Conservation (phyloP, 64 coral and sea anemone species). For the Astreopora myriophthalma region DNA sequence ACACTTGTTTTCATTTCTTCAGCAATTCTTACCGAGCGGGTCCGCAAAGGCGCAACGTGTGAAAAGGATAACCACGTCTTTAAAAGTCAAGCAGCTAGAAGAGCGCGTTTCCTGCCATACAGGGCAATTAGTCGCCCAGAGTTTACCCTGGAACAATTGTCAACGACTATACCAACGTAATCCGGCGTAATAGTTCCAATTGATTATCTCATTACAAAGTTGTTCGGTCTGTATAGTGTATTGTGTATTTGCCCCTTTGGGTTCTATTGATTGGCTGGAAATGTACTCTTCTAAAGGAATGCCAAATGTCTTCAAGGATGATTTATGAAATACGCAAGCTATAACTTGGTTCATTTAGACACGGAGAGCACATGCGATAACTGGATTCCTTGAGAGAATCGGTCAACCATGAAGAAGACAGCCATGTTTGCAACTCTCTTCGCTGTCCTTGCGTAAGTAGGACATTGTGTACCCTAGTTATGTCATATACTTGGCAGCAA, state of each 20-base stretch:
- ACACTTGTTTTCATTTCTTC: not conserved
- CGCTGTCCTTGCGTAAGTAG: slow-evolving; percentile 12
- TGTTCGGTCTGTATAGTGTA: not conserved
- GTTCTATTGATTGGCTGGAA: slow-evolving; percentile 42
- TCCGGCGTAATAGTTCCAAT: slow-evolving; percentile 9
- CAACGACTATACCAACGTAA: slow-evolving; percentile 17
- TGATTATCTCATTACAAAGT: slow-evolving; percentile 16
- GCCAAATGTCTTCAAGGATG: slow-evolving; percentile 45
- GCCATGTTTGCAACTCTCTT: not conserved
- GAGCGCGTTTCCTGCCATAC: slow-evolving; percentile 7
- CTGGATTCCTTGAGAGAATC: not conserved
- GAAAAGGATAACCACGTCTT: slow-evolving; percentile 49
- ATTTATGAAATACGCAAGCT: slow-evolving; percentile 36
- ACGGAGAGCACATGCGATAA: slow-evolving; percentile 15
- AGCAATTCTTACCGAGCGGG: not conserved
- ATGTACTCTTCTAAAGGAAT: slow-evolving; percentile 32
- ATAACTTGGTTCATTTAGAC: slow-evolving; percentile 10
- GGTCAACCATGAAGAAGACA: slow-evolving; percentile 17
- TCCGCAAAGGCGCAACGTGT: not conserved
- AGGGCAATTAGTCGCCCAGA: slow-evolving; percentile 4
- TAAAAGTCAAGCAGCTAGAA: slow-evolving; percentile 1
- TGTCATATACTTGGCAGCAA: not conserved
- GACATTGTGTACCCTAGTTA: not conserved
- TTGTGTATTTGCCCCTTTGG: slow-evolving; percentile 2
- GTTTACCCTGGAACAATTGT: slow-evolving; percentile 31